Conservation (phyloP, 2,797 vertebrate genomes). For the Picus viridis region DNA sequence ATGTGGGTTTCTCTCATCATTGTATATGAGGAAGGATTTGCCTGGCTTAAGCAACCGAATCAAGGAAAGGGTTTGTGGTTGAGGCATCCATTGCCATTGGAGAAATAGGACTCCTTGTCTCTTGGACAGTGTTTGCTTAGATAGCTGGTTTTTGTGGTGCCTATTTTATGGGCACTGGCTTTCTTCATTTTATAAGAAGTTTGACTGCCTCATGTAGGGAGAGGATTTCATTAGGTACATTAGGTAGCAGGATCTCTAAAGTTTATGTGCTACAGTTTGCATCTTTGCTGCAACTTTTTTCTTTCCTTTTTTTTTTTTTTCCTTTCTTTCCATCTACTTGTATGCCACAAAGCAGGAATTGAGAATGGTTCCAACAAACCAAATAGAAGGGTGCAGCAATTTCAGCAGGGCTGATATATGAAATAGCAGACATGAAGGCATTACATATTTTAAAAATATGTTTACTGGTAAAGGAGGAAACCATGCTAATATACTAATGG, state of each 20-base stretch:
- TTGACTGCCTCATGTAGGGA: not conserved
- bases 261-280: not conserved
- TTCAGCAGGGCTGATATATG: not conserved
- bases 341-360: not conserved
- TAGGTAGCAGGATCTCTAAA: not conserved
- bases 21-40: conserved; percentile 52
- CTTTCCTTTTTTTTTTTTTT: no score
- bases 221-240: not conserved
- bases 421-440: not conserved
- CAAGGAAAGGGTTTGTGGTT: conserved; percentile 22
- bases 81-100: not conserved
- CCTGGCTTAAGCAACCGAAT: conserved; percentile 34
- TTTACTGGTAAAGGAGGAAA: conserved; percentile 46
- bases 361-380: rapidly evolving
- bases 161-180: not conserved
- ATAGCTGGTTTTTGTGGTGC: not conserved
- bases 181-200: not conserved
- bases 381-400: not conserved
- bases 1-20: conserved; percentile 30
- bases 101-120: not conserved
- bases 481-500: conserved; percentile 41
- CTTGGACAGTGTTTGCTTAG: not conserved
- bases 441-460: not conserved
- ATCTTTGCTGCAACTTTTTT: not conserved
- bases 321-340: not conserved